Base-by-base conservation (phyloP, 1,140 invertebrate genomes). In the Brachionus rotundiformis region DNA sequence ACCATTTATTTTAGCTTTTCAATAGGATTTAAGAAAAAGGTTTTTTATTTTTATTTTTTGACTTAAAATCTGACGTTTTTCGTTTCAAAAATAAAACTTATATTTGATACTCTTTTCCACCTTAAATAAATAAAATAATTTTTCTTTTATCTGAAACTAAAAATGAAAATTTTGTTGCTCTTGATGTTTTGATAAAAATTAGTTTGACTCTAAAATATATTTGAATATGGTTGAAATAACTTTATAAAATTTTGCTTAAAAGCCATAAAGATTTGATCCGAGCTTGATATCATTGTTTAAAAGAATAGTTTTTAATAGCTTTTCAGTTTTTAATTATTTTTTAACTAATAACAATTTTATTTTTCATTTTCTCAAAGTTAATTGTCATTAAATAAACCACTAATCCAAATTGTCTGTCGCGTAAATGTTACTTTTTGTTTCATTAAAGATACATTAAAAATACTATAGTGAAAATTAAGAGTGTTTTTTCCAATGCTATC, bases 161-260 rank as follows among this genome's bases (percentile, higher is more conserved):
- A 39, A 39, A 39, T 54, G 23, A 7, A 54, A 5, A 7, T 49
- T 19, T 54, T 54, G 4, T 54, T 54, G 47, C 19, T 54, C 47
- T 54, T 7, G 19, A 54, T 54, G 47, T 54, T 54, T 19, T 54
- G 19, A 19, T 16, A 4, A 63, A 63, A 63, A 63, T 23, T 63
- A 63, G 7, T 63, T 63, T 63, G 61, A 63, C 61, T 63, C 23
- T 29, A 33, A 25, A 63, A 33, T 29, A 29, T 29, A 63, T n/a
- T 29, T 33, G 11, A 63, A 63, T 63, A 31, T 63, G 61, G 61
- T 63, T 63, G 61, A 63, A 63, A 63, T 13, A 63, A 63, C 61
- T 63, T 63, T n/a, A 63, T 29, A 29, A 63, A 63, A 33, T 29
- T 13, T 63, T 63, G 25, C 61, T 29, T 29, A 29, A 63, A 63